These are phyloP conservation scores for Stomatorhinus ivindoensis DNA, from an alignment of 2,113 vertebrate species.

Conservation along the genomic window DNA sequence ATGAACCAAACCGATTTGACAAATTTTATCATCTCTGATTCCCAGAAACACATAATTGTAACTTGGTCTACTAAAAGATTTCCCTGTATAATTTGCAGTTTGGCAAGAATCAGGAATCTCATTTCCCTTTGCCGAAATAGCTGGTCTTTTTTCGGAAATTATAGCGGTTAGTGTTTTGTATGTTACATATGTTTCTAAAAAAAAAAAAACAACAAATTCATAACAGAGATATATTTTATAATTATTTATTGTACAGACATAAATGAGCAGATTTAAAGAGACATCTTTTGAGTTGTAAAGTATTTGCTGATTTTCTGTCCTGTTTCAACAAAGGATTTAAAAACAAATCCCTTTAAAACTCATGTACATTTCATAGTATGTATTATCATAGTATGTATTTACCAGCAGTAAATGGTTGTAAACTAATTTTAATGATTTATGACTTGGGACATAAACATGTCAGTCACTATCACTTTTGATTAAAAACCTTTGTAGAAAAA, in stretches of 20 bases:
- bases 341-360: slow-evolving; percentile 27
- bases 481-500: slow-evolving; percentile 58
- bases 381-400: slow-evolving; percentile 25
- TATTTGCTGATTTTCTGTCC: slow-evolving; percentile 41
- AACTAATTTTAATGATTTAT: slow-evolving; percentile 54
- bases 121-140: slow-evolving; percentile 74
- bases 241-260: slow-evolving; percentile 92
- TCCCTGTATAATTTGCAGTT: slow-evolving; percentile 29
- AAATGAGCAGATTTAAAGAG: slow-evolving; percentile 50
- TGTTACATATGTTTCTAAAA: slow-evolving; percentile 69
- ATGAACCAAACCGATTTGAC: neutral
- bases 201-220: slow-evolving; percentile 61
- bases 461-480: slow-evolving; percentile 38
- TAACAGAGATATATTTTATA: slow-evolving; percentile 92
- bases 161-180: slow-evolving; percentile 68
- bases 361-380: slow-evolving; percentile 39
- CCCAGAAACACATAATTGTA: slow-evolving; percentile 17
- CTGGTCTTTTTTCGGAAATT: slow-evolving; percentile 85
- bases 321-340: slow-evolving; percentile 41
- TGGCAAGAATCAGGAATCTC: slow-evolving; percentile 40
- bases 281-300: slow-evolving; percentile 51
- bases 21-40: slow-evolving; percentile 17
- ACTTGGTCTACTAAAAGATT: slow-evolving; percentile 1
- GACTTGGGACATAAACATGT: slow-evolving; percentile 47
- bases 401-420: slow-evolving; percentile 31